Evolutionary conservation across 2,113 vertebrate genomes (phyloP).

Genomic region (Sapajus apella): DNA sequence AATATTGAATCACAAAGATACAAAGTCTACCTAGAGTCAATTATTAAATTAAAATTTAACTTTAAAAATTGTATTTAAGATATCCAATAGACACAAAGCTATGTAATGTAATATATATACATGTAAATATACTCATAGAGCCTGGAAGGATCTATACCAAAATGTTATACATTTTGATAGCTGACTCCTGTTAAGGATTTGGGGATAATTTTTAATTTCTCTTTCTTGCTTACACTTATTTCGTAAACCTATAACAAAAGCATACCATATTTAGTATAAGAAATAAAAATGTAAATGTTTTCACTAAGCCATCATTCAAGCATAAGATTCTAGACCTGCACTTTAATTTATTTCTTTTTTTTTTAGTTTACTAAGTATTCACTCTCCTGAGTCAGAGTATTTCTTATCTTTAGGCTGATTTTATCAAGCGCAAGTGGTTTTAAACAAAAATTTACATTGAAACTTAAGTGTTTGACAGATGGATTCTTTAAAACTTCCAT

Average conservation of each 20-base stretch:
- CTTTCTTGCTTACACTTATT: not conserved
- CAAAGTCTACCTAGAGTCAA: not conserved
- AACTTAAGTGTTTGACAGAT: constrained; percentile 58
- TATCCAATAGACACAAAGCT: not conserved
- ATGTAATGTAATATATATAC: not conserved
- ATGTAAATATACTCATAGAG: not conserved
- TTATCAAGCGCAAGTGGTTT: constrained; percentile 45
- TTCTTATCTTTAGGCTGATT: constrained; percentile 43
- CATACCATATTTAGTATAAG: not conserved
- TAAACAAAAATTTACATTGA: constrained; percentile 60
- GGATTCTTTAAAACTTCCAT: constrained; percentile 58
- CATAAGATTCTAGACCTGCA: not conserved
- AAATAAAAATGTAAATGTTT: constrained; percentile 23
- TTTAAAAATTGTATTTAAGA: constrained; percentile 3
- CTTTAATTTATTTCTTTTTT: not conserved
- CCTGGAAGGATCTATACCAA: not conserved
- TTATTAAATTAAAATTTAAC: not conserved
- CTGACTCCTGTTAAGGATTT: not conserved
- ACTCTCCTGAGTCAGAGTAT: constrained; percentile 18
- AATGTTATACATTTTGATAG: not conserved
- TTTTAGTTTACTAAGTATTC: constrained; percentile 42
- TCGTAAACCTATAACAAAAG: not conserved
- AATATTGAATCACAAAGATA: not conserved
- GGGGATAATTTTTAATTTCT: not conserved
- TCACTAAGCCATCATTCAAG: not conserved